phyloP scores from a whole-genome alignment of 2,797 vertebrate species.

The Neosilurus hyrtlii region DNA sequence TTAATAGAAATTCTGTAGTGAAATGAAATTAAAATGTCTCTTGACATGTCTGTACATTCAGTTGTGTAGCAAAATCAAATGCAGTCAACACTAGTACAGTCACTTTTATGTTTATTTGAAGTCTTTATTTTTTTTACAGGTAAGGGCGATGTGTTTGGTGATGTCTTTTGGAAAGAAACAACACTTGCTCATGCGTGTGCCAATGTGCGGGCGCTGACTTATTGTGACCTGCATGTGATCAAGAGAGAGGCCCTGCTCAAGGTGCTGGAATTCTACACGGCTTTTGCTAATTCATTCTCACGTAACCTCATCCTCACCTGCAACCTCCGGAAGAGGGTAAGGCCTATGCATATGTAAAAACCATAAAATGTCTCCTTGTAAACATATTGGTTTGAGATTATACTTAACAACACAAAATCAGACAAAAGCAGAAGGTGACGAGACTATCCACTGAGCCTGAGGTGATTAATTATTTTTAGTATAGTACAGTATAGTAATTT shows the following conservation, averaged over 20 bases:
- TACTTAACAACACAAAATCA: too few relatives aligned
- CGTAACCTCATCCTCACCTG: conserved; percentile 95
- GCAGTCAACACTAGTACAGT: neutral
- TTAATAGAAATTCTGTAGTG: neutral
- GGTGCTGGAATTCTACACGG: conserved; percentile 94
- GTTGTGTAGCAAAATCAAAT: neutral
- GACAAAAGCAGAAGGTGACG: too few relatives aligned
- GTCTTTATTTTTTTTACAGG: conserved; percentile 68
- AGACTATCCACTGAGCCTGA: too few relatives aligned
- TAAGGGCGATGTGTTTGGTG: conserved; percentile 96
- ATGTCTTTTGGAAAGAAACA: conserved; percentile 96
- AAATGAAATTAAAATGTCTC: neutral
- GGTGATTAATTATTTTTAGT: too few relatives aligned
- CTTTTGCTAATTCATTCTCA: conserved; percentile 93
- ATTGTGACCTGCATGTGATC: conserved; percentile 96
- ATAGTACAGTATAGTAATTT: too few relatives aligned
- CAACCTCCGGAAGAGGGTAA: conserved; percentile 94
- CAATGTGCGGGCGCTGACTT: conserved; percentile 91
- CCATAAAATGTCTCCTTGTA: neutral
- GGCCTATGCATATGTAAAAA: conserved; percentile 10
- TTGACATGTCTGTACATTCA: neutral
- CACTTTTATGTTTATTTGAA: neutral
- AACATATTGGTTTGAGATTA: too few relatives aligned
- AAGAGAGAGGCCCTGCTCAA: conserved; percentile 88
- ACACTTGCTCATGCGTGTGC: conserved; percentile 88